A percentile compares a stretch with the other conserved stretches of the same genome.
These are phyloP conservation scores for Tetropium fuscum DNA, from an alignment of 2,888 invertebrate species.

Conservation along the genomic window DNA sequence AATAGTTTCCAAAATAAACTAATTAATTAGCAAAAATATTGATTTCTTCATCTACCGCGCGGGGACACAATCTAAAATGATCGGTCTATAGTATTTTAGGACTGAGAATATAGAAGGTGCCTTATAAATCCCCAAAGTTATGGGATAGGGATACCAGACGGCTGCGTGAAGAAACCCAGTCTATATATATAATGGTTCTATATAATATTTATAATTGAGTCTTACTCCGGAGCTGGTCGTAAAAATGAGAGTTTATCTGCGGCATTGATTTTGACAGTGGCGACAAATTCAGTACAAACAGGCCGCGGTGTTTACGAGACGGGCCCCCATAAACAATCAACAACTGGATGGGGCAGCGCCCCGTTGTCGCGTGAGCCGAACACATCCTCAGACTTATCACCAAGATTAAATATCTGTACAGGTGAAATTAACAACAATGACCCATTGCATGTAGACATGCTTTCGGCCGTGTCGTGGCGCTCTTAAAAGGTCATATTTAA, in stretches of 20 bases:
- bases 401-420: conserved; percentile 50
- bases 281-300: conserved; percentile 63
- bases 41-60: too few relatives aligned
- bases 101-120: background rate
- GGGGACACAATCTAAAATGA: too few relatives aligned
- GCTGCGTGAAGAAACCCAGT: conserved; percentile 33
- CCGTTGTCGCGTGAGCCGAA: conserved; percentile 58
- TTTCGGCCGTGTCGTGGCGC: conserved; percentile 23
- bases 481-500: conserved; percentile 29
- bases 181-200: conserved; percentile 34
- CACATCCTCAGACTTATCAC: conserved; percentile 51
- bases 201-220: conserved; percentile 59
- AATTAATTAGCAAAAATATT: too few relatives aligned
- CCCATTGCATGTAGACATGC: conserved; percentile 47
- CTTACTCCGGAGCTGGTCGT: conserved; percentile 50
- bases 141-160: background rate
- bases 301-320: conserved; percentile 59
- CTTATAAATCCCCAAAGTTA: conserved; percentile 2
- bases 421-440: conserved; percentile 48
- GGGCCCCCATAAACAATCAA: conserved; percentile 56
- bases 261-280: conserved; percentile 60
- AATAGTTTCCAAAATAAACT: too few relatives aligned
- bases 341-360: conserved; percentile 55
- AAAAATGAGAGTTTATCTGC: conserved; percentile 57
- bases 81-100: background rate